Conservation (phyloP, 2,797 vertebrate species). For the Pseudomugil gertrudae region DNA sequence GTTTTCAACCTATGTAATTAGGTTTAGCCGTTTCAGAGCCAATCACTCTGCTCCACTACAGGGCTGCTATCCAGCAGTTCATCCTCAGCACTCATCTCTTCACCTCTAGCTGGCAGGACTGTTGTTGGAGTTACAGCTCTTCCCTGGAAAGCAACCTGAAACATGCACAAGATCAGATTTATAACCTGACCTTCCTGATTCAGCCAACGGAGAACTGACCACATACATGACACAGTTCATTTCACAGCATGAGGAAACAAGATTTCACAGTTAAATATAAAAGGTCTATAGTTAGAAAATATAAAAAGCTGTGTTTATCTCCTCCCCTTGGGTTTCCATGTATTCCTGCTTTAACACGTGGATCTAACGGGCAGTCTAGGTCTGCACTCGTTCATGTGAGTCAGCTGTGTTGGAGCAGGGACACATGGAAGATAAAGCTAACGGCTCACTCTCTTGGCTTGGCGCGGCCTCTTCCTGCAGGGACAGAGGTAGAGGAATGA, state of each 20-base stretch:
- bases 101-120: not conserved
- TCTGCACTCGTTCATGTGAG: too few species aligned
- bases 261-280: not conserved
- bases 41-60: constrained; percentile 46
- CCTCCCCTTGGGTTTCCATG: too few species aligned
- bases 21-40: constrained; percentile 57
- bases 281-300: not conserved
- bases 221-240: too few species aligned
- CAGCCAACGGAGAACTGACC: too few species aligned
- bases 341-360: too few species aligned
- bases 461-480: constrained; percentile 71
- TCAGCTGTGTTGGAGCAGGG: too few species aligned
- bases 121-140: not conserved
- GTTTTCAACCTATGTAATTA: constrained; percentile 15
- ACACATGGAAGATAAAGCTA: not conserved
- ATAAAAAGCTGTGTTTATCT: not conserved
- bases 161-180: not conserved
- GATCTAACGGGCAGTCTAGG: too few species aligned
- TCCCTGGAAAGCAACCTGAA: constrained; percentile 70
- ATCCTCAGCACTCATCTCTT: constrained; percentile 29
- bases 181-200: not conserved
- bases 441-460: constrained; percentile 65
- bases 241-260: not conserved
- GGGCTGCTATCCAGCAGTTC: constrained; percentile 64
- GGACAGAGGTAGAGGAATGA: constrained; percentile 80